Evolutionary conservation across 2,888 invertebrate species (phyloP).

Genomic region (Aplocera efformata): DNA sequence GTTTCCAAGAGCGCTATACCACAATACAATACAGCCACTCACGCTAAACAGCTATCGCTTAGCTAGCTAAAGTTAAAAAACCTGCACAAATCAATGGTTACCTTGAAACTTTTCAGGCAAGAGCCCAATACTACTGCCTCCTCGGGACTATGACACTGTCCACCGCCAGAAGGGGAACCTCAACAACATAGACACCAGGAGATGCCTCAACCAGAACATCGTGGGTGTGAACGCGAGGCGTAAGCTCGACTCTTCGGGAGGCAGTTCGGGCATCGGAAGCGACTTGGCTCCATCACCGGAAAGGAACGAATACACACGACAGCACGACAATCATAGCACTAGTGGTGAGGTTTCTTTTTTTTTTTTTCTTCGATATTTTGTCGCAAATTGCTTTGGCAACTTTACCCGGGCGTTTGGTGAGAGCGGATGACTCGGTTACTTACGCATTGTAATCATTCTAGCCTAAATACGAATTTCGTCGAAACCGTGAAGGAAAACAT

Average conservation of each 20-base stretch:
- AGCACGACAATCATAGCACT: constrained; percentile 82
- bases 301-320: constrained; percentile 65
- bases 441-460: too few relatives aligned
- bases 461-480: too few relatives aligned
- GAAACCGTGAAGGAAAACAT: too few relatives aligned
- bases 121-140: constrained; percentile 92
- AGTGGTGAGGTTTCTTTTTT: constrained; percentile 73
- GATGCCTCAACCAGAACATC: constrained; percentile 86
- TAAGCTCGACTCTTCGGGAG: constrained; percentile 85
- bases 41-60: constrained; percentile 12
- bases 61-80: constrained; percentile 1
- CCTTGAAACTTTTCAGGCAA: constrained; percentile 54
- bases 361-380: too few relatives aligned
- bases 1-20: too few relatives aligned
- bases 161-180: constrained; percentile 83
- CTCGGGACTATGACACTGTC: constrained; percentile 96
- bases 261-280: constrained; percentile 93
- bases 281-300: constrained; percentile 93
- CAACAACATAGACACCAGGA: constrained; percentile 70
- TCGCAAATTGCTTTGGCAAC: too few relatives aligned
- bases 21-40: too few relatives aligned
- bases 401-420: too few relatives aligned
- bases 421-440: too few relatives aligned
- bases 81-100: background rate
- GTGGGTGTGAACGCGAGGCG: constrained; percentile 71